Conservation (phyloP, 2,113 vertebrate species). For the Pangasianodon gigas region DNA sequence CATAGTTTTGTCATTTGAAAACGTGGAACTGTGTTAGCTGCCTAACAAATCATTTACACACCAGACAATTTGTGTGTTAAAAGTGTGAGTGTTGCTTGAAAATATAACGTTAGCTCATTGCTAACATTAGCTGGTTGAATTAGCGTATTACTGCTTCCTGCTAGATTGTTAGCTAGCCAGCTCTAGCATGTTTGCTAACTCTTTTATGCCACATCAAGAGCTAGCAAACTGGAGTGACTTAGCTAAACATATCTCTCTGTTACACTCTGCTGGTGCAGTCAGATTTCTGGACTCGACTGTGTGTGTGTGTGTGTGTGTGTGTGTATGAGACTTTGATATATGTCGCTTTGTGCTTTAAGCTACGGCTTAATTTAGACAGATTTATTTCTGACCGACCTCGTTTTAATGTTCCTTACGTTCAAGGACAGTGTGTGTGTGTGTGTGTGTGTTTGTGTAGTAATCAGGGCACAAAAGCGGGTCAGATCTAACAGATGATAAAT, state of each 20-base stretch:
- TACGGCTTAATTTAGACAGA: slow-evolving; percentile 6
- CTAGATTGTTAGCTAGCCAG: background rate
- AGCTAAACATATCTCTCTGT: background rate
- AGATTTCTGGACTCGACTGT: background rate
- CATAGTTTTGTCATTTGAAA: background rate
- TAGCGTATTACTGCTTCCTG: background rate
- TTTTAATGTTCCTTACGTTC: slow-evolving; percentile 47
- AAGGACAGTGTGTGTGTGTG: slow-evolving; percentile 52
- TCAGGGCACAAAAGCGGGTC: slow-evolving; percentile 43
- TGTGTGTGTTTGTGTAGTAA: slow-evolving; percentile 37
- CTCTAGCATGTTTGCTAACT: background rate
- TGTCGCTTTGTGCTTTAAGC: slow-evolving; percentile 29
- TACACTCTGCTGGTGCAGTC: background rate
- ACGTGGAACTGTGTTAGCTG: background rate
- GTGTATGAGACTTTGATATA: background rate
- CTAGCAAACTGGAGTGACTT: background rate
- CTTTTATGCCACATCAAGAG: background rate
- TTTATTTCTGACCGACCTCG: slow-evolving; percentile 42
- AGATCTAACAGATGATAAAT: slow-evolving; percentile 39
- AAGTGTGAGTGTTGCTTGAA: background rate
- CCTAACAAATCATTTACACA: background rate
- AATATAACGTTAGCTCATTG: background rate
- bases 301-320: background rate
- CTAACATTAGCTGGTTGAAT: background rate
- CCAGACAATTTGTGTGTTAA: background rate